Percentiles rank a stretch among this genome's conserved stretches.
Evolutionary conservation across 53 echinoderm and acorn worm genomes (phyloP).

Genomic region (Hippasteria phrygiana): DNA sequence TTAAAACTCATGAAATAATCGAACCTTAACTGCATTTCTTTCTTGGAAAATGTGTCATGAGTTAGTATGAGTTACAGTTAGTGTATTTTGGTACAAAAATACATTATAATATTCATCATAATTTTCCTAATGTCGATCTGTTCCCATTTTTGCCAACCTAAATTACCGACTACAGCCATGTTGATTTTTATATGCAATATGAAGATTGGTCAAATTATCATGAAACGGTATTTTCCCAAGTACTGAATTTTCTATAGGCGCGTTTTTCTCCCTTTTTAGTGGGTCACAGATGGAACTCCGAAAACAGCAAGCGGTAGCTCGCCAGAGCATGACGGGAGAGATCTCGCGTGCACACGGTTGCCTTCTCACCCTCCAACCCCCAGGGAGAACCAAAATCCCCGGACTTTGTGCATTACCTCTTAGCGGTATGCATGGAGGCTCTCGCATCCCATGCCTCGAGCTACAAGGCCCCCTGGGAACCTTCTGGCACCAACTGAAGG

Average conservation of each 20-base stretch:
- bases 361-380: constrained; percentile 41
- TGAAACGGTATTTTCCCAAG: background rate
- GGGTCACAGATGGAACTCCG: constrained; percentile 60
- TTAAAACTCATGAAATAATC: too few relatives aligned
- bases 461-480: background rate
- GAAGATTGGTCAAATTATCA: background rate
- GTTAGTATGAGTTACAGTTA: too few relatives aligned
- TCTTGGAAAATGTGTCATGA: too few relatives aligned
- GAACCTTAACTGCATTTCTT: too few relatives aligned
- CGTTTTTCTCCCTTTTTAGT: background rate
- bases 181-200: background rate
- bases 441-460: background rate
- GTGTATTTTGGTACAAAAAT: too few relatives aligned
- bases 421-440: background rate
- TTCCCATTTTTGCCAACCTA: background rate
- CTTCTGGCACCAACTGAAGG: background rate
- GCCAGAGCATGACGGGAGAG: constrained; percentile 49
- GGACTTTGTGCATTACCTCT: constrained; percentile 6
- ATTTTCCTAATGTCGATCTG: background rate
- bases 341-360: constrained; percentile 41
- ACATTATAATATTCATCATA: background rate
- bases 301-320: constrained; percentile 30
- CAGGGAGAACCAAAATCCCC: constrained; percentile 1
- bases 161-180: background rate
- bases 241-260: background rate